Base-by-base conservation (phyloP, 2,797 vertebrate genomes). In the Arctocebus calabarensis region DNA sequence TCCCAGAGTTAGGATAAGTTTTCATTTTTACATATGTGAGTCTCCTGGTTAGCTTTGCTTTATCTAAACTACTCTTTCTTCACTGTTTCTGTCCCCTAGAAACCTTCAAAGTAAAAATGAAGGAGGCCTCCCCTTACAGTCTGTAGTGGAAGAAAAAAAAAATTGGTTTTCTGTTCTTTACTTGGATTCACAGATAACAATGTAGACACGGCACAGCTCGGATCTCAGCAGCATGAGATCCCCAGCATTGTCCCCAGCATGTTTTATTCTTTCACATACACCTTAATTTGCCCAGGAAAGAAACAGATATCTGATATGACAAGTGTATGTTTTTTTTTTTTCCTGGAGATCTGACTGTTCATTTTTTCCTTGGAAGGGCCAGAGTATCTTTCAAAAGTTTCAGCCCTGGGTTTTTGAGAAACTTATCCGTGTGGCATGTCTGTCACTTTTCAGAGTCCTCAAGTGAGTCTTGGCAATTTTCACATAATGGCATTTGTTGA, bases 381-480 rank as follows among this genome's bases (percentile, higher is more conserved):
- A 97, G 97, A 98, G 98, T 98, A 98, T 98, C 99, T 99, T 98
- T 99, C 99, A 99, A 98, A 99, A 99, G 98, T 99, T 99, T 99
- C 98, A 98, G 98, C 98, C 98, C 97, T 98, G 98, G 98, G 98
- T 98, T 98, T 99, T 98, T 98, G 99, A 99, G 98, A 98, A 98
- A 98, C 98, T 99, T 98, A 99, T 99, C 99, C 98, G 99, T 99
- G 98, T 99, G 99, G 99, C 99, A 99, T 99, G 98, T 98, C 99
- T 99, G 99, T 99, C 99, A 99, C 99, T 99, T 99, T 98, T 99
- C 98, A 77, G 98, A 99, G 99, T 97, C 98, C 98, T 99, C 98
- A 97, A 97, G 98, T 98, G 98, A 99, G 98, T 98, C 99, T 98
- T 98, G 98, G 99, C 98, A 99, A 98, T 98, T 98, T 98, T 98